A percentile compares a stretch with the other conserved stretches of the same genome.
These are phyloP conservation scores for Henicopernis longicauda DNA, from an alignment of 2,113 vertebrate genomes.

Conservation along the genomic window DNA sequence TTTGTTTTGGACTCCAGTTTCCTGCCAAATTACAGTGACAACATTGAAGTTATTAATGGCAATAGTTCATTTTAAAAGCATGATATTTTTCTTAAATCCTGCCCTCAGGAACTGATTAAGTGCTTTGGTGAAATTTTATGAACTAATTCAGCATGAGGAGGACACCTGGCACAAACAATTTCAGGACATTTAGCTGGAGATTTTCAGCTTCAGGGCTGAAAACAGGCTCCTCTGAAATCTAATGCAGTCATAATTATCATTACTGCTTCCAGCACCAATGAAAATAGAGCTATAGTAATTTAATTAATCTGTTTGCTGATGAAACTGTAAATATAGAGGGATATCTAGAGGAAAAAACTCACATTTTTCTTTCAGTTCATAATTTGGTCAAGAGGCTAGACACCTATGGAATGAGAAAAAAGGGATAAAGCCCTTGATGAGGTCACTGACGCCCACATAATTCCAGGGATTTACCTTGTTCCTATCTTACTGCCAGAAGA, in stretches of 20 bases:
- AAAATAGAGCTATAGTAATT: not conserved
- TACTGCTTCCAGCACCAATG: not conserved
- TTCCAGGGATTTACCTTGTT: conserved; percentile 5
- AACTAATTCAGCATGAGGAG: not conserved
- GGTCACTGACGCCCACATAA: not conserved
- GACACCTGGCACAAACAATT: conserved; percentile 16
- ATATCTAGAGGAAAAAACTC: not conserved
- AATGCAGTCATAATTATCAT: not conserved
- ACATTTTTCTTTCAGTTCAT: not conserved
- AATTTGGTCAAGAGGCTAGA: not conserved
- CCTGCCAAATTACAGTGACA: not conserved
- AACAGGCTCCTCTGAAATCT: not conserved
- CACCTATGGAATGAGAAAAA: not conserved
- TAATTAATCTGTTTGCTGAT: not conserved
- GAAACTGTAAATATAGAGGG: not conserved
- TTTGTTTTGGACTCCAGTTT: not conserved
- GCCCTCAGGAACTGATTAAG: not conserved
- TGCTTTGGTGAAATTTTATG: not conserved
- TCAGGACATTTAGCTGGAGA: not conserved
- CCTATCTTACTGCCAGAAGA: not conserved
- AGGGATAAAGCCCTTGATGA: not conserved
- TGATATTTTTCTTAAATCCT: not conserved
- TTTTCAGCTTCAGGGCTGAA: conserved; percentile 5
- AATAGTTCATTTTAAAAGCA: not conserved
- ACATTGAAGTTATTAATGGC: not conserved